Evolutionary conservation across 2,888 invertebrate genomes (phyloP).

Genomic region (Mechanitis mazaeus): DNA sequence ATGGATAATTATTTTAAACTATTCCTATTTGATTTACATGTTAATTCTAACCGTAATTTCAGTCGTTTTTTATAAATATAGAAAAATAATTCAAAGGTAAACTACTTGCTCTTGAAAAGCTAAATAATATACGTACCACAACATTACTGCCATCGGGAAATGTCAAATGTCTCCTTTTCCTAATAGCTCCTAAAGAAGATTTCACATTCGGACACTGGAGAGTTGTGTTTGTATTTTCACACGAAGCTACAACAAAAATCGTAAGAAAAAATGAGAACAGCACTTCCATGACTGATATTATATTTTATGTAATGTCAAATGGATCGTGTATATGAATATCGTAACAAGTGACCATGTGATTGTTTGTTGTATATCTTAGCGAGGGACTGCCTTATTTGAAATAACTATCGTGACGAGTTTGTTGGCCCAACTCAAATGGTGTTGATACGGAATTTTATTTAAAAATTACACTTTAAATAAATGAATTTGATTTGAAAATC

Average conservation of each 20-base stretch:
- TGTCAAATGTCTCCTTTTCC: slow-evolving; percentile 56
- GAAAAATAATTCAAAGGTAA: no score
- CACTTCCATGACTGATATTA: slow-evolving; percentile 7
- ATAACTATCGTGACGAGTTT: not conserved
- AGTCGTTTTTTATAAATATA: no score
- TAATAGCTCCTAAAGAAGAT: slow-evolving; percentile 40
- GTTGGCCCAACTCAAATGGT: no score
- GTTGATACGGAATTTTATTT: no score
- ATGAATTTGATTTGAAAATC: no score
- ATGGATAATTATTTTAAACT: no score
- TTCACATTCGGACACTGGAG: slow-evolving; percentile 56
- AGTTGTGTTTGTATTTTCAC: slow-evolving; percentile 29
- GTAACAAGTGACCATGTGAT: not conserved
- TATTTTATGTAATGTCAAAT: not conserved
- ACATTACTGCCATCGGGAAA: slow-evolving; percentile 55
- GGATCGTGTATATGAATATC: not conserved
- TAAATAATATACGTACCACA: slow-evolving; percentile 48
- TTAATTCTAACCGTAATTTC: no score
- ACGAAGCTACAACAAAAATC: slow-evolving; percentile 28
- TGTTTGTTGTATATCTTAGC: slow-evolving; percentile 11
- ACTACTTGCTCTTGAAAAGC: not conserved
- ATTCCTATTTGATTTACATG: no score
- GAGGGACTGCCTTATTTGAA: slow-evolving; percentile 5
- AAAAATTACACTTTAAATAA: no score
- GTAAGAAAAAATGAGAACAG: not conserved